Evolutionary conservation across 2,888 invertebrate genomes (phyloP), one percentile per base, ranked within the genome.

Genomic region (Drosophila mimica): DNA sequence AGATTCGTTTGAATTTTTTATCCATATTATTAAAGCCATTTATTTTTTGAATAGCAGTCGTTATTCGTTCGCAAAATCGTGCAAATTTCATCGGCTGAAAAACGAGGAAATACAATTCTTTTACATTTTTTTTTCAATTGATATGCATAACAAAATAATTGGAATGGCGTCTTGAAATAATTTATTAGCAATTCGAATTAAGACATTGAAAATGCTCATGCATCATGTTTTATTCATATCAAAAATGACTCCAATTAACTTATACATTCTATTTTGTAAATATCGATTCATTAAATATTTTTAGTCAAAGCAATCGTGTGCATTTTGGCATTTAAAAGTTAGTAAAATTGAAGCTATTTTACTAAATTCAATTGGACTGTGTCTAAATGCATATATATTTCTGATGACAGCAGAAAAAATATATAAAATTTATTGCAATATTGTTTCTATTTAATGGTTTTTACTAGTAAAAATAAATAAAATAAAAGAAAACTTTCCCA

Each of bases 331-430:
- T 83, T 87, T 65, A 76, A 71, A 77, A 74, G 80, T 78, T 76
- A 78, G 80, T 89, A 78, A 83, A 89, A 87, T 67, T 73, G 76
- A 74, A 81, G 81, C 74, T 74, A 77, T 83, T 81, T 83, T 52
- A 64, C 72, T 83, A 87, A 83, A 69, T 74, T 77, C 38, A 68
- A 76, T 71, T 74, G 7, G 52, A 61, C 31, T 51, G 34, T 54
- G n/a, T 36, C 17, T 49, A 38, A 13, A 31, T 40, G 15, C 4
- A 36, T 33, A 4, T 63, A 13, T 36, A 33, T 54, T 30, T 43
- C 36, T 49, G 53, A 43, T 33, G 8, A 11, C 17, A 31, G 30
- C 1, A n/a, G 11, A 17, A 9, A 64, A 57, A 38, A 30, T 40
- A 54, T 20, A 34, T 11, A 28, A 17, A 11, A 54, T 28, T 17